Evolutionary conservation across 1,140 invertebrate species (phyloP).

Genomic region (Homalodisca vitripennis): DNA sequence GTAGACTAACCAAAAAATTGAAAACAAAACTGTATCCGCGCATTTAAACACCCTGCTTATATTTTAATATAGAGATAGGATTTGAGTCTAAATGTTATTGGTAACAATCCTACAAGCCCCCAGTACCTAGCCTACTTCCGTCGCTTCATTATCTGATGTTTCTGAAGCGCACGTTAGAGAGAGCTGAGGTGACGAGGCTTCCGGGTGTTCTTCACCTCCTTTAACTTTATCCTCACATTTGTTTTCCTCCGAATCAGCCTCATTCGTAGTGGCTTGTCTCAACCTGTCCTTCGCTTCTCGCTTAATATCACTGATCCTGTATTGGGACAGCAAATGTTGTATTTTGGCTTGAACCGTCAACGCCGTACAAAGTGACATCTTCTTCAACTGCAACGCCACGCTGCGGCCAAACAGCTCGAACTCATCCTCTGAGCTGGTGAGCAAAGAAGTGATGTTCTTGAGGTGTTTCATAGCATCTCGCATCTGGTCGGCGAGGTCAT

Average conservation of each 20-base stretch:
- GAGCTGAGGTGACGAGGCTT: background rate
- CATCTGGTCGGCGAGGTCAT: background rate
- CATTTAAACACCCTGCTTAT: too few species aligned
- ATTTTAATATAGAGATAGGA: too few species aligned
- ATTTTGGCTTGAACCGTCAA: conserved; percentile 36
- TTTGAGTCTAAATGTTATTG: too few species aligned
- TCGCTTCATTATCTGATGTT: too few species aligned
- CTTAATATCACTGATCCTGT: conserved; percentile 33
- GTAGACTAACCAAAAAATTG: too few species aligned
- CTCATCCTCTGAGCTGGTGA: conserved; percentile 28
- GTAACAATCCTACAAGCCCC: too few species aligned
- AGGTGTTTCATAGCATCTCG: conserved; percentile 8
- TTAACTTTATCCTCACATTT: background rate
- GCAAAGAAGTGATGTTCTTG: background rate
- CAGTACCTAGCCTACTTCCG: too few species aligned
- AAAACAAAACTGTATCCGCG: too few species aligned
- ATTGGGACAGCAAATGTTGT: conserved; percentile 34
- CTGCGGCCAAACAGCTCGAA: conserved; percentile 38
- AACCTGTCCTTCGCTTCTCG: background rate
- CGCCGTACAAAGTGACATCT: conserved; percentile 34
- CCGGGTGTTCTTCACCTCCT: background rate
- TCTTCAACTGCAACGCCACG: conserved; percentile 37
- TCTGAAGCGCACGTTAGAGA: background rate
- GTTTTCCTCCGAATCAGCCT: background rate
- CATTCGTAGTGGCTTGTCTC: background rate